Percentiles rank a stretch among this genome's conserved stretches.
Conservation (phyloP, 2,113 vertebrate genomes). For the Catharus minimus region DNA sequence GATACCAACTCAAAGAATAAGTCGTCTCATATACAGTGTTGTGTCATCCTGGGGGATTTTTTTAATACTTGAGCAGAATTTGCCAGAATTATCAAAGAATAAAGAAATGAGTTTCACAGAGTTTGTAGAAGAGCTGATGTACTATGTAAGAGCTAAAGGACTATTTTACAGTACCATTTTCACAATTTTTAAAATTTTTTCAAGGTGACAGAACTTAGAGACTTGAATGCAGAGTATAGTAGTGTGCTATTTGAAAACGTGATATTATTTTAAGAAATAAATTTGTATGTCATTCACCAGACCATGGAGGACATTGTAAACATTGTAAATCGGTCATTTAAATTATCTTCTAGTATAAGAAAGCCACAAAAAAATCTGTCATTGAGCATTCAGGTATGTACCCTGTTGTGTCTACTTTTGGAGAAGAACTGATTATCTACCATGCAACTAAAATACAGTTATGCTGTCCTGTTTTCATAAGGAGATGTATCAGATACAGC, state of each 20-base stretch:
- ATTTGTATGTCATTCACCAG: background rate
- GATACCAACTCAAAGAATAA: background rate
- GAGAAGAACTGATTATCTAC: background rate
- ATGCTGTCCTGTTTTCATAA: background rate
- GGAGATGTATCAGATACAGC: background rate
- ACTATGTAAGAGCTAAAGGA: background rate
- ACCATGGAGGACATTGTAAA: background rate
- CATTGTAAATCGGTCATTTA: background rate
- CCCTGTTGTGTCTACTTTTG: background rate
- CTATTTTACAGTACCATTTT: background rate
- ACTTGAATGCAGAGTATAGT: background rate
- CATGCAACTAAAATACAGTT: background rate
- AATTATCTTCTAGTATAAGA: background rate
- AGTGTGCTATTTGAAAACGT: background rate
- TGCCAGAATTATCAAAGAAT: background rate
- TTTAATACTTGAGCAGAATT: background rate
- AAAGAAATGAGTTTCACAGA: background rate
- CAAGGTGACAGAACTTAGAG: background rate
- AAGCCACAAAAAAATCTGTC: background rate
- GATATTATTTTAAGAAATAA: background rate
- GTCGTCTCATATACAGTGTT: background rate
- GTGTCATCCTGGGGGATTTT: background rate
- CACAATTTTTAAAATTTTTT: background rate
- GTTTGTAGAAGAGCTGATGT: background rate
- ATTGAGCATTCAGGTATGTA: fast-evolving